Base-by-base conservation (phyloP, 2,113 vertebrate genomes). In the Peromyscus californicus region DNA sequence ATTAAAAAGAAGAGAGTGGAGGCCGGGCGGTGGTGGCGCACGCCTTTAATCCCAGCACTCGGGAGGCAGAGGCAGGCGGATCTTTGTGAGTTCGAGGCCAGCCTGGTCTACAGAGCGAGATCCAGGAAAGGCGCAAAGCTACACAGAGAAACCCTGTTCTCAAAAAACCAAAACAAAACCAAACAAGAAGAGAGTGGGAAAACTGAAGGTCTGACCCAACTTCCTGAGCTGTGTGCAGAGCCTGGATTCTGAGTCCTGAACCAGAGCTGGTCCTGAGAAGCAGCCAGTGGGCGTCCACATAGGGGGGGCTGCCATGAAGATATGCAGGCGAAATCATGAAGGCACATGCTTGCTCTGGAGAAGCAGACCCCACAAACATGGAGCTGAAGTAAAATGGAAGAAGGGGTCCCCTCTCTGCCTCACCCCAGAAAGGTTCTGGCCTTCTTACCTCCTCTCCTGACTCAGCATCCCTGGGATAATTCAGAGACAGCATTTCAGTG, bases 231-330 rank as follows among this genome's bases (percentile, higher is more conserved):
- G 39, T 42, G 88, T 2, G 15, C 75, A 7, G 22, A 48, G 1
- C 74, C 76, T 9, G 10, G 59, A 21, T 29, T 33, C 61, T 17
- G 17, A 13, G 45, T 4, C 65, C 54, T 57, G 11, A 5, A 11
- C 51, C 7, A 2, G 24, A 21, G 12, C 74, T 24, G 45, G 24
- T 42, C 8, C 85, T 31, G 12, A 42, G 45, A 26, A 74, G 39
- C 39, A 1, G 13, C 21, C 36, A 8, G 39, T 48, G 4, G 9
- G 24, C 19, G 36, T 26, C 31, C n/a, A n/a, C n/a, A n/a, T n/a
- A n/a, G n/a, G n/a, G 0, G 0, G 1, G 10, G 6, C 17, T 36
- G 70, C 39, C 5, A 0, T 19, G n/a, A 78, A 39, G 42, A n/a
- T 45, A n/a, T 16, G 4, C 19, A 12, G 3, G 1, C 2, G 12